Evolutionary conservation across 2,113 vertebrate genomes (phyloP), one percentile per base, ranked within the genome.

Genomic region (Macroglossus sobrinus): DNA sequence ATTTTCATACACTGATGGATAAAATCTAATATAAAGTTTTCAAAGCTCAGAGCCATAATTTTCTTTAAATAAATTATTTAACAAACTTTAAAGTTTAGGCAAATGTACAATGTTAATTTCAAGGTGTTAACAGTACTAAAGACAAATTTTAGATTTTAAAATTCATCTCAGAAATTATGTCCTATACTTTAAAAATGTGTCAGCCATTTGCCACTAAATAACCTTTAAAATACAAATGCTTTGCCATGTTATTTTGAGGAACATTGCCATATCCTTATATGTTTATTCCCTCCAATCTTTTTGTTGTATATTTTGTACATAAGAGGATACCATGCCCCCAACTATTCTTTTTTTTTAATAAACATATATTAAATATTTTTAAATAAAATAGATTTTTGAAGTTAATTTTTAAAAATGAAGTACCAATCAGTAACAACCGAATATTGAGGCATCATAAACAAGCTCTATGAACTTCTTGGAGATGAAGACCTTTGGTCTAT

Each of bases 31-130:
- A 84, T 26, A 85, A 96, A 87, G 7, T n/a, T 30, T 28, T 87
- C 61, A 75, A 92, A 84, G 16, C 81, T 86, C 93, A 18, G 81
- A 91, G 50, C 89, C 35, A 75, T 55, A 84, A 82, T 84, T 96
- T 75, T 15, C 66, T 95, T 92, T 72, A 66, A 94, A 69, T 68
- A 97, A 93, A 63, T 53, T 75, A 55, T 74, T 93, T 74, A 95
- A 90, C 79, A 94, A 91, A 88, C 30, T 91, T 82, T 72, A 89
- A 96, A 91, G 38, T 89, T 91, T 78, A 86, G 63, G 24, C 57
- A 93, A 88, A 63, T 47, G 16, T 43, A 85, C 89, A 93, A 55
- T 53, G 50, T 82, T 89, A 68, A 89, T 75, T 89, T 72, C 64
- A 91, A 96, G n/a, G 64, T 59, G 57, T 53, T 40, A 71, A 47